phyloP scores from a whole-genome alignment of 2,113 vertebrate species.

The Colistium nudipinnis region DNA sequence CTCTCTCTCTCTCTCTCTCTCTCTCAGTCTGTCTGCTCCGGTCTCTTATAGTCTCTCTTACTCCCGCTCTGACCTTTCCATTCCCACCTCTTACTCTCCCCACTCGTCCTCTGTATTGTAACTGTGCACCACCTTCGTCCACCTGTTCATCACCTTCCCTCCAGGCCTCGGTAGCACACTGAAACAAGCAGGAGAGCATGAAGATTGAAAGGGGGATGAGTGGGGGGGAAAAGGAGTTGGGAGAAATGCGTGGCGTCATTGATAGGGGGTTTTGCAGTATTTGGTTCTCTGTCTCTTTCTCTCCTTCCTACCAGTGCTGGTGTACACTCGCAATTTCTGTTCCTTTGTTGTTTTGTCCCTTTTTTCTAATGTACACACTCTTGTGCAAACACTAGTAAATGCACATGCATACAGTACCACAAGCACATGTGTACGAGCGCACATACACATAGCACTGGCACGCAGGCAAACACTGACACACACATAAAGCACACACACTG shows the following conservation, averaged over 20 bases:
- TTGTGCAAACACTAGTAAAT: constrained; percentile 14
- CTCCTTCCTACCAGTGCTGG: constrained; percentile 1
- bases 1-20: not conserved
- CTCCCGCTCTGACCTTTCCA: constrained; percentile 7
- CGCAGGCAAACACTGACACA: constrained; percentile 25
- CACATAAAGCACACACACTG: constrained; percentile 23
- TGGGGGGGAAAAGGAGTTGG: constrained; percentile 2
- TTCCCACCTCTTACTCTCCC: constrained; percentile 14
- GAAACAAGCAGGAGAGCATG: constrained; percentile 47
- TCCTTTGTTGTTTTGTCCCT: not conserved
- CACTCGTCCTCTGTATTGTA: constrained; percentile 14
- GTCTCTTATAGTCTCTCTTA: constrained; percentile 33
- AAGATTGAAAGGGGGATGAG: constrained; percentile 37
- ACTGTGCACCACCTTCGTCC: constrained; percentile 26
- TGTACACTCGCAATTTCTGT: constrained; percentile 21
- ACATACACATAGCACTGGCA: constrained; percentile 14
- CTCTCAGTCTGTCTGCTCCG: constrained; percentile 2
- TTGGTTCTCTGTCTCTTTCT: constrained; percentile 17
- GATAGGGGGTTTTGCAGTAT: constrained; percentile 37
- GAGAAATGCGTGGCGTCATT: constrained; percentile 11
- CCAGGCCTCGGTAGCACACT: constrained; percentile 33
- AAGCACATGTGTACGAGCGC: not conserved
- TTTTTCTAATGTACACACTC: not conserved
- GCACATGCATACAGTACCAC: constrained; percentile 12
- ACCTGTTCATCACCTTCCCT: constrained; percentile 34